Evolutionary conservation across 2,113 vertebrate species (phyloP).

Genomic region (Catharus fuscescens): DNA sequence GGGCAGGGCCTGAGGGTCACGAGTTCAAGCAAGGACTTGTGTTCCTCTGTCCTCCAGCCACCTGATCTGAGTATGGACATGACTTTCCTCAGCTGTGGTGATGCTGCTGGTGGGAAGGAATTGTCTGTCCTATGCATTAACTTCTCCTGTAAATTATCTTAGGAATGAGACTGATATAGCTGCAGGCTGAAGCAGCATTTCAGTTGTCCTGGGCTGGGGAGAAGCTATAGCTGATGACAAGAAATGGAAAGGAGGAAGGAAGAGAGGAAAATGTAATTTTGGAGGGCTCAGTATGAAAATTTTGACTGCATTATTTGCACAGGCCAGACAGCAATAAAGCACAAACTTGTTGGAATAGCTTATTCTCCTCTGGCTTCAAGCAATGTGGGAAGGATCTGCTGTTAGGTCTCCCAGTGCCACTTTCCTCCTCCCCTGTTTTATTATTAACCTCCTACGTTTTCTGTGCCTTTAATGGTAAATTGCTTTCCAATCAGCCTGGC

Average conservation of each 20-base stretch:
- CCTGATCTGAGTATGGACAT: conserved; percentile 1
- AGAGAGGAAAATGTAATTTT: background rate
- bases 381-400: background rate
- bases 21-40: conserved; percentile 45
- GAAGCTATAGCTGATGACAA: background rate
- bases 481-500: conserved; percentile 80
- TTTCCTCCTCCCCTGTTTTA: background rate
- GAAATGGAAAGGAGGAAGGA: background rate
- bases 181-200: conserved; percentile 3
- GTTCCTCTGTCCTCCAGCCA: conserved; percentile 21
- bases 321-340: background rate
- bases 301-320: background rate
- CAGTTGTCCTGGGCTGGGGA: background rate
- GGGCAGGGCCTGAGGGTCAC: background rate
- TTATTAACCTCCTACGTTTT: conserved; percentile 60
- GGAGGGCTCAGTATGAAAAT: background rate
- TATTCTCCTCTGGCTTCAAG: background rate
- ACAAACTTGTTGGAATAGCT: background rate
- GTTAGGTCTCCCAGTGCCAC: background rate
- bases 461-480: conserved; percentile 64
- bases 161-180: background rate
- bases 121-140: background rate
- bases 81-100: conserved; percentile 5
- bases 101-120: conserved; percentile 6
- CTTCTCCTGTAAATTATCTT: conserved; percentile 6